phyloP scores from a whole-genome alignment of 23 tunicate genomes.

The Oikopleura dioica region DNA sequence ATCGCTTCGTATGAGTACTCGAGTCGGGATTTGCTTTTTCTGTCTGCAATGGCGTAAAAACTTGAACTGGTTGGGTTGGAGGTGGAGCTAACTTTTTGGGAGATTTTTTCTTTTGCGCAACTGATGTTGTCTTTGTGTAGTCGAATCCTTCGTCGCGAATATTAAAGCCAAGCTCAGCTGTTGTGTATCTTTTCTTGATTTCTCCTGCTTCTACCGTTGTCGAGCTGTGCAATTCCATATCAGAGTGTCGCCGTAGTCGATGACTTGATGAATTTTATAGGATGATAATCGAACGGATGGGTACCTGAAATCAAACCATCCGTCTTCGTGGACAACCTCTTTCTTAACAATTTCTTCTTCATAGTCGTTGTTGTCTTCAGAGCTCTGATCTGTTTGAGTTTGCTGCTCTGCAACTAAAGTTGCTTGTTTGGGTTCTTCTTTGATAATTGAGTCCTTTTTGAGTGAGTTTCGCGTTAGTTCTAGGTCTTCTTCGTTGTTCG shows the following conservation, averaged over 20 bases:
- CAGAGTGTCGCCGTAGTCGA: not conserved
- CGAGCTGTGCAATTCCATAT: not conserved
- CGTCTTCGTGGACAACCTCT: not conserved
- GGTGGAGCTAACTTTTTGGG: not conserved
- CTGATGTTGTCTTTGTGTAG: not conserved
- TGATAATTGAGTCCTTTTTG: not conserved
- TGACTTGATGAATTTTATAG: no score
- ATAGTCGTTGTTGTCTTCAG: not conserved
- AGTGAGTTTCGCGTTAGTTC: not conserved
- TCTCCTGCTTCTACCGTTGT: not conserved
- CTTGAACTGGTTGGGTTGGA: not conserved
- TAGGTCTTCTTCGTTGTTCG: not conserved
- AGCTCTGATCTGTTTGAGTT: no score
- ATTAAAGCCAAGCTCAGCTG: not conserved
- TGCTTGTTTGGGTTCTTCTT: no score
- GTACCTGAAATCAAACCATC: constrained; percentile 2
- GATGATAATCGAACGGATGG: no score
- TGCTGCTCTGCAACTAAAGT: no score
- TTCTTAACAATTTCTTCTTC: not conserved
- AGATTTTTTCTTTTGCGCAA: not conserved
- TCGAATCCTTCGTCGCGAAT: not conserved
- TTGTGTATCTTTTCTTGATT: not conserved
- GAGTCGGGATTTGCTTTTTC: no score
- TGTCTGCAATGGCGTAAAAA: no score
- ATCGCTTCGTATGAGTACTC: no score